Evolutionary conservation across 2,113 vertebrate genomes (phyloP), one percentile per base, ranked within the genome.

Genomic region (Pseudorasbora parva): DNA sequence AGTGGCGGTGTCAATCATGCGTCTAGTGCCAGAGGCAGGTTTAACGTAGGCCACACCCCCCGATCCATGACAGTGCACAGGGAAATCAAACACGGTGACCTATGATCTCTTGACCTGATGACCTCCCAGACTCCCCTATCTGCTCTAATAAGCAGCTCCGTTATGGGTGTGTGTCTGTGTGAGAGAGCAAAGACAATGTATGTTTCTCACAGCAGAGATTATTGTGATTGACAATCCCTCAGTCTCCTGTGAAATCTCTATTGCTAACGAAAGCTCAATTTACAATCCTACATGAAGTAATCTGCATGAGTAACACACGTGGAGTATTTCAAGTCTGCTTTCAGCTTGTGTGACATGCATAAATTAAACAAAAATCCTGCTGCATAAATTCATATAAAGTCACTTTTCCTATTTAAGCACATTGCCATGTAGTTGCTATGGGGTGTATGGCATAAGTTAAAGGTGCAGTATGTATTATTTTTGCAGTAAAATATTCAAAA

Each of bases 21-120:
- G 23, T 73, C 78, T 45, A 57, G 3, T 21, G 72, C 82, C 82
- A 51, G 62, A 78, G 73, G 78, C 73, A 72, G 82, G 45, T 64
- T 84, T 57, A 78, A 15, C 14, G 1, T 2, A 78, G 56, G 57
- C 78, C 41, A 80, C 86, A 0, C 86, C 73, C 43, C 25, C 59
- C 7, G 19, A 86, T 82, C 82, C n/a, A 14, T 25, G 62, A 84
- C 71, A 43, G 19, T 47, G 73, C 72, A 47, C 60, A 72, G 82
- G 78, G 86, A 87, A 84, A 87, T 87, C 78, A 87, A 62, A 84
- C 60, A 77, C 54, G 2, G 7, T 82, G 78, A 82, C 78, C 86
- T 80, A 12, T 80, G 78, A 80, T 66, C 78, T 77, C 19, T 11
- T 77, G 54, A 62, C 82, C 62, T 12, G 1, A 33, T 45, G 82